phyloP scores from a whole-genome alignment of 2,113 vertebrate genomes.

The Microtus oregoni region DNA sequence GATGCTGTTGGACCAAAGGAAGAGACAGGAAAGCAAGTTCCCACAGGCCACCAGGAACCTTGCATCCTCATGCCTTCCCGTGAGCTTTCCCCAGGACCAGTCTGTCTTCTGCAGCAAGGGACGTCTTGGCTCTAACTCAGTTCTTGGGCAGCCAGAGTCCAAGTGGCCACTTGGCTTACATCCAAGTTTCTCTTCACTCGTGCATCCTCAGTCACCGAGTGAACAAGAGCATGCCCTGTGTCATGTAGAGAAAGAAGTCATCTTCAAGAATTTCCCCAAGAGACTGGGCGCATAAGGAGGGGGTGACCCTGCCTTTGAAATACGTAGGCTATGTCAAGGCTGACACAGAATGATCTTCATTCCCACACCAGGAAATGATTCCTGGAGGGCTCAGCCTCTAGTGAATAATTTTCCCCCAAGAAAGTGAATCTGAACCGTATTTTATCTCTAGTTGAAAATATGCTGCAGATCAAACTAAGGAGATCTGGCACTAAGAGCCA shows the following conservation, averaged over 20 bases:
- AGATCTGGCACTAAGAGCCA: background rate
- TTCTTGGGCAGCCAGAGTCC: background rate
- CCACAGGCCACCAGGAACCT: background rate
- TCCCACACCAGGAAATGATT: constrained; percentile 22
- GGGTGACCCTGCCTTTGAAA: background rate
- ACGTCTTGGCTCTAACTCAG: background rate
- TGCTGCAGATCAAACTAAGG: background rate
- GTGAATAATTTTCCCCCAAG: constrained; percentile 15
- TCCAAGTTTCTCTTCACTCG: background rate
- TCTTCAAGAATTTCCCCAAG: background rate
- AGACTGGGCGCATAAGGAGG: background rate
- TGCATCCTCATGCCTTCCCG: background rate
- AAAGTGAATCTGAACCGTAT: constrained; percentile 34
- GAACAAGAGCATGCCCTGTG: background rate
- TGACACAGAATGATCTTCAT: background rate
- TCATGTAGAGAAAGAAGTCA: background rate
- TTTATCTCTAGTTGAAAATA: constrained; percentile 53
- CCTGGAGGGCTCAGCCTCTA: constrained; percentile 31
- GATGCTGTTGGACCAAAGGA: background rate
- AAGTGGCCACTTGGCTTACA: background rate
- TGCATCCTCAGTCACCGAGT: background rate
- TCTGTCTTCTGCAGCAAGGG: background rate
- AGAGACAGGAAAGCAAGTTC: background rate
- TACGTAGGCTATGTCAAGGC: background rate
- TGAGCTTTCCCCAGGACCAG: background rate